Evolutionary conservation across 2,113 vertebrate species (phyloP).

Genomic region (Macaca fascicularis): DNA sequence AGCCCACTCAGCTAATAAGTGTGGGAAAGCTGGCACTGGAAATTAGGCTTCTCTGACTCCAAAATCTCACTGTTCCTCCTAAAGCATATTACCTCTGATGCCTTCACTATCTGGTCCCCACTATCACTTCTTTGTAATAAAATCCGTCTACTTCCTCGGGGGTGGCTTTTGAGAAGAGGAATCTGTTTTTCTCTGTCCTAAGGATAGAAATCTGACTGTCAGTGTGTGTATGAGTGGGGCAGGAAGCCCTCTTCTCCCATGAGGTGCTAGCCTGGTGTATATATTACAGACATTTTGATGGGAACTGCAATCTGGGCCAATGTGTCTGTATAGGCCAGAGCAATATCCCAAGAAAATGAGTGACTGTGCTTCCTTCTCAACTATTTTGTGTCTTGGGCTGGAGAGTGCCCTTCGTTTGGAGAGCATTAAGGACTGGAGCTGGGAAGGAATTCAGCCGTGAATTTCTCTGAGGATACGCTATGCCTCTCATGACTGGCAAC

Average conservation of each 20-base stretch:
- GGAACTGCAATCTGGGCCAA: neutral
- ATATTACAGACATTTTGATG: neutral
- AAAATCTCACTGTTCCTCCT: neutral
- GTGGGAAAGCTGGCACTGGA: neutral
- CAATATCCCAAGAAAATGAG: neutral
- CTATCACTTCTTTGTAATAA: neutral
- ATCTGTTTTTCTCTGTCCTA: neutral
- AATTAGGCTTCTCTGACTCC: neutral
- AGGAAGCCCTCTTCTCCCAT: neutral
- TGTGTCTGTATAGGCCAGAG: neutral
- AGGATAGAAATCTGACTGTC: neutral
- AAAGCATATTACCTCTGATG: neutral
- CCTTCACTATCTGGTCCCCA: neutral
- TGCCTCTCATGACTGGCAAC: slow-evolving; percentile 53
- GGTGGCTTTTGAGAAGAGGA: neutral
- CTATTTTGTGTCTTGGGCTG: neutral
- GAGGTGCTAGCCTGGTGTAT: neutral
- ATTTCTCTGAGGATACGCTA: neutral
- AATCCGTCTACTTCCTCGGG: neutral
- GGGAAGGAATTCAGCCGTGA: neutral
- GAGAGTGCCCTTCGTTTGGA: neutral
- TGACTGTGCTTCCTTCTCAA: neutral
- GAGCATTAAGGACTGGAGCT: neutral
- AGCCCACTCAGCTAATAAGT: neutral
- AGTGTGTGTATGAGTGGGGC: neutral